Conservation (phyloP, 2,888 invertebrate species). For the Subacronicta megacephala region DNA sequence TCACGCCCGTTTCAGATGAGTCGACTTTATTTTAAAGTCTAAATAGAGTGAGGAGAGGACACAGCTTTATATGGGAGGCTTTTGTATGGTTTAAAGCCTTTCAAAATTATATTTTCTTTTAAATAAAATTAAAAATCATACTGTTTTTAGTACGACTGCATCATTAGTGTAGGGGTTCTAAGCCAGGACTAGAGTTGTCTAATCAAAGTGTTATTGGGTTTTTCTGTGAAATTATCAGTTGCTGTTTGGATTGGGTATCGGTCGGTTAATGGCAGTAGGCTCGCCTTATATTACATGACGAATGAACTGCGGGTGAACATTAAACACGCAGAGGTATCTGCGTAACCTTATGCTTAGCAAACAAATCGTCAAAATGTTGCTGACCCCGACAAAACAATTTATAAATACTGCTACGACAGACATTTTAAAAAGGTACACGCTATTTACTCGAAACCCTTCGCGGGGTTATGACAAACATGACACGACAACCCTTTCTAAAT, state of each 20-base stretch:
- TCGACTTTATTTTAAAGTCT: constrained; percentile 44
- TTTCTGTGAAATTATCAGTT: too few relatives aligned
- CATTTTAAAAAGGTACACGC: constrained; percentile 47
- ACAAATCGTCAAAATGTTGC: constrained; percentile 30
- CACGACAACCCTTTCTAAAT: constrained; percentile 52
- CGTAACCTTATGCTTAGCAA: too few relatives aligned
- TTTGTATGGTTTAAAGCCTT: neutral
- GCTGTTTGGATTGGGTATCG: too few relatives aligned
- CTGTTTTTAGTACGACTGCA: too few relatives aligned
- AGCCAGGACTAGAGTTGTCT: too few relatives aligned
- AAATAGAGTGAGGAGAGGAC: constrained; percentile 19
- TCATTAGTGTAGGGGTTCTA: too few relatives aligned
- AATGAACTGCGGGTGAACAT: too few relatives aligned
- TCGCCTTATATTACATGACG: too few relatives aligned
- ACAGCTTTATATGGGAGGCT: constrained; percentile 6
- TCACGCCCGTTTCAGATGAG: constrained; percentile 45
- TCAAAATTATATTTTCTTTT: neutral
- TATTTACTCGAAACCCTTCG: constrained; percentile 40
- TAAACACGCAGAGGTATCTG: too few relatives aligned
- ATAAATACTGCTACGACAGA: constrained; percentile 42
- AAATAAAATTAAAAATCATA: neutral
- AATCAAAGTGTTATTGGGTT: too few relatives aligned
- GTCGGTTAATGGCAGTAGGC: too few relatives aligned
- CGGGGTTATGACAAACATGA: constrained; percentile 50
- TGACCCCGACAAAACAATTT: constrained; percentile 45